Evolutionary conservation across 2,797 vertebrate species (phyloP), one percentile per base, ranked within the genome.

Genomic region (Denticeps clupeoides): DNA sequence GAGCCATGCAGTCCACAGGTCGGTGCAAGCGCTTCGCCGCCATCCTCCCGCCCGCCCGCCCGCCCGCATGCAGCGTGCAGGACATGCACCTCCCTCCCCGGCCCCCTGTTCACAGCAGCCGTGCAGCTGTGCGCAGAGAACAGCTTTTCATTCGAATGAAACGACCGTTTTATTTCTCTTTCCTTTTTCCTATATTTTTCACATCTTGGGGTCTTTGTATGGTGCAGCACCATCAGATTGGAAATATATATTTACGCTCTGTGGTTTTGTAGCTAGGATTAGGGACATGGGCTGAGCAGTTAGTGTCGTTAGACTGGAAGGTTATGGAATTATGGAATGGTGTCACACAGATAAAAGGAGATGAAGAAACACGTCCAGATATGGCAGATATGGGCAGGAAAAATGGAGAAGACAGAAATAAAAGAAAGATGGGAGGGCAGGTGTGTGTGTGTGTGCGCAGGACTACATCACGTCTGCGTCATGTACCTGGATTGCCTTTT

Each of bases 61-160:
- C 41, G 31, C 28, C 28, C 31, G 21, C 64, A 55, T 63, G 64
- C 64, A 53, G 23, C 60, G 48, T 66, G 59, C 59, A 8, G 13
- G 24, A 15, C 59, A 62, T 59, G 54, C 64, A 53, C 29, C 46
- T 11, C 54, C 51, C 67, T 56, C 53, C 44, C 56, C 63, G 27
- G 53, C 67, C 62, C 69, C 59, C 69, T 64, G 62, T 53, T 68
- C 68, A 81, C 74, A 74, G 51, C 74, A 79, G 77, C 75, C 65
- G 78, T 76, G 79, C 68, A 71, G 73, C 78, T 70, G 63, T 71
- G 62, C 80, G 80, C 79, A 80, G 79, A 82, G 80, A 84, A 80
- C 78, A 75, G 79, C 78, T 75, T 77, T 69, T 60, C 60, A 35
- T 54, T 49, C 70, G 62, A 58, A 72, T 18, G n/a, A 74, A 71